These are phyloP conservation scores for Erpornis zantholeuca DNA, from an alignment of 2,113 vertebrate species.

Conservation along the genomic window DNA sequence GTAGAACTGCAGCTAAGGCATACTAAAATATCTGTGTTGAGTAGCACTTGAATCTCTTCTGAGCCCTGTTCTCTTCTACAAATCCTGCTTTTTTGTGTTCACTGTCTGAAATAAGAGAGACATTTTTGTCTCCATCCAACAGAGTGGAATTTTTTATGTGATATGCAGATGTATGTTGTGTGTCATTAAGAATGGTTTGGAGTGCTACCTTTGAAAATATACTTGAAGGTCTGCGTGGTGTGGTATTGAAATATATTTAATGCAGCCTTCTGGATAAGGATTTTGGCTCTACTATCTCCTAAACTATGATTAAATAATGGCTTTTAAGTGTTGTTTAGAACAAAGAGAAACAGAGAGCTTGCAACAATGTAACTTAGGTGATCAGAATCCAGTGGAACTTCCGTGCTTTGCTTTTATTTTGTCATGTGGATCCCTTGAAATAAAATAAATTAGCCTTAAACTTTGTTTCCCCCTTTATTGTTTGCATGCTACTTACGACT, in stretches of 20 bases:
- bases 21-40: neutral
- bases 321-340: neutral
- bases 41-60: neutral
- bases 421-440: neutral
- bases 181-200: neutral
- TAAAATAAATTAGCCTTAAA: neutral
- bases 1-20: neutral
- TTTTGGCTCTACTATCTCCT: neutral
- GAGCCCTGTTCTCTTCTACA: neutral
- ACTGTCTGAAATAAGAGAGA: neutral
- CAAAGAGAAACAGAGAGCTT: neutral
- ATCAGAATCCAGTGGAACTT: neutral
- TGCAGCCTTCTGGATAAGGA: neutral
- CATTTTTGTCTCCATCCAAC: neutral
- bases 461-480: neutral
- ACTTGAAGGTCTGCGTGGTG: neutral
- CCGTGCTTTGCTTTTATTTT: neutral
- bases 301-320: neutral
- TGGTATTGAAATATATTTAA: neutral
- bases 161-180: neutral
- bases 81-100: neutral
- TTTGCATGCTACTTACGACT: neutral
- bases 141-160: neutral
- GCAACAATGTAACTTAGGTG: accelerated
- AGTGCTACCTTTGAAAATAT: neutral